Conservation (phyloP, 2,888 invertebrate species). For the Chouioia cunea region DNA sequence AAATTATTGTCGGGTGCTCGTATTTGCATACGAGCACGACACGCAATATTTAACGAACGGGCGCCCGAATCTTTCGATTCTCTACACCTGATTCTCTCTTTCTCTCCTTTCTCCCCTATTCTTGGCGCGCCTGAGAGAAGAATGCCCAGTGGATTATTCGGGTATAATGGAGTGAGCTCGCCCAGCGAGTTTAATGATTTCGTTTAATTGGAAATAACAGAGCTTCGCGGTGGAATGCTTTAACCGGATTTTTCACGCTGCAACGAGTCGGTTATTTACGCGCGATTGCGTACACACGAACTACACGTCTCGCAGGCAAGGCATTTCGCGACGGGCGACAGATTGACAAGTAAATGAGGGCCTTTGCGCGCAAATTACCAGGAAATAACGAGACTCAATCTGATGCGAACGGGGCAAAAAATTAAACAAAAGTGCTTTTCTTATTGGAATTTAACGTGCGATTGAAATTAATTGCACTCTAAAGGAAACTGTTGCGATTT, state of each 20-base stretch:
- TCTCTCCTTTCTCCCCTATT: slow-evolving; percentile 28
- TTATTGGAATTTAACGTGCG: slow-evolving; percentile 13
- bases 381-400: background rate
- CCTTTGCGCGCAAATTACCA: background rate
- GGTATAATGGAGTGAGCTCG: slow-evolving; percentile 20
- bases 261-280: slow-evolving; percentile 9
- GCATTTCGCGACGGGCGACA: slow-evolving; percentile 1
- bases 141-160: slow-evolving; percentile 9
- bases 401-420: too few relatives aligned
- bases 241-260: slow-evolving; percentile 46
- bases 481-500: too few relatives aligned
- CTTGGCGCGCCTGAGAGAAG: slow-evolving; percentile 14
- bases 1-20: slow-evolving; percentile 50
- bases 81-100: slow-evolving; percentile 41
- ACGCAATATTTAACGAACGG: slow-evolving; percentile 42
- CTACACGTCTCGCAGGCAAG: too few relatives aligned
- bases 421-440: too few relatives aligned
- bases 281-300: background rate
- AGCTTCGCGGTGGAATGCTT: slow-evolving; percentile 31
- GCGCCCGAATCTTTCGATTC: slow-evolving; percentile 17
- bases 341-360: slow-evolving; percentile 24
- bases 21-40: slow-evolving; percentile 59
- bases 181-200: slow-evolving; percentile 35
- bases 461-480: slow-evolving; percentile 14
- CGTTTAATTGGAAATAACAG: slow-evolving; percentile 42